Percentiles rank a stretch among this genome's conserved stretches.
phyloP scores from a whole-genome alignment of 2,113 vertebrate genomes.

The Mormoops blainvillei region DNA sequence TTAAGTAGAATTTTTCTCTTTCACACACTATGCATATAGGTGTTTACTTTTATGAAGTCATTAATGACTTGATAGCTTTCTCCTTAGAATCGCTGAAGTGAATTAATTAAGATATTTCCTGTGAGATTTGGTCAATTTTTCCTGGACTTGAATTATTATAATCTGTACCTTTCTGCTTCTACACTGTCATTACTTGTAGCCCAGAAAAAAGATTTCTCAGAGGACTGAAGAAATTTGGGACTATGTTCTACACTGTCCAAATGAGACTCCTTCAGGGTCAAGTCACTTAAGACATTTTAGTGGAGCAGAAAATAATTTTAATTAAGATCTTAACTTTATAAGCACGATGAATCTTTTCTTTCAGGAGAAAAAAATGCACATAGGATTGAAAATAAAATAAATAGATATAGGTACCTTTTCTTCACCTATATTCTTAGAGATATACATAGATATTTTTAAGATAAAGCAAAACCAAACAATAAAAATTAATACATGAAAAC shows the following conservation, averaged over 20 bases:
- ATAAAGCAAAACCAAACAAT: conserved; percentile 13
- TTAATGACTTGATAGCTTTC: not conserved
- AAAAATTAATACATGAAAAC: not conserved
- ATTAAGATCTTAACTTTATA: conserved; percentile 45
- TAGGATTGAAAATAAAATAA: not conserved
- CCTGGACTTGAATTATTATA: conserved; percentile 25
- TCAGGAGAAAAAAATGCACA: not conserved
- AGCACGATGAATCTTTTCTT: not conserved
- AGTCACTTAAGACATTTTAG: conserved; percentile 14
- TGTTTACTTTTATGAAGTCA: conserved; percentile 15
- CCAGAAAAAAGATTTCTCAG: conserved; percentile 24
- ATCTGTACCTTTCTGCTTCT: not conserved
- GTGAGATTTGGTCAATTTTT: conserved; percentile 25
- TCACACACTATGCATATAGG: not conserved
- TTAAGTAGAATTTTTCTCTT: not conserved
- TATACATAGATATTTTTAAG: not conserved
- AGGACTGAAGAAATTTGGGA: conserved; percentile 10
- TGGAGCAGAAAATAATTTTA: conserved; percentile 55
- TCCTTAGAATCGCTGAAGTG: not conserved
- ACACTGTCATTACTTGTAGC: not conserved
- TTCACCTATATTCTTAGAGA: not conserved
- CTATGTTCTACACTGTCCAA: not conserved
- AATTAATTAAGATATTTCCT: conserved; percentile 41
- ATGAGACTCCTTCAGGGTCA: not conserved
- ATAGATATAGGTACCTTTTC: not conserved